phyloP scores from a whole-genome alignment of 2,888 invertebrate genomes.

The Scaptomyza cyrtandrae region DNA sequence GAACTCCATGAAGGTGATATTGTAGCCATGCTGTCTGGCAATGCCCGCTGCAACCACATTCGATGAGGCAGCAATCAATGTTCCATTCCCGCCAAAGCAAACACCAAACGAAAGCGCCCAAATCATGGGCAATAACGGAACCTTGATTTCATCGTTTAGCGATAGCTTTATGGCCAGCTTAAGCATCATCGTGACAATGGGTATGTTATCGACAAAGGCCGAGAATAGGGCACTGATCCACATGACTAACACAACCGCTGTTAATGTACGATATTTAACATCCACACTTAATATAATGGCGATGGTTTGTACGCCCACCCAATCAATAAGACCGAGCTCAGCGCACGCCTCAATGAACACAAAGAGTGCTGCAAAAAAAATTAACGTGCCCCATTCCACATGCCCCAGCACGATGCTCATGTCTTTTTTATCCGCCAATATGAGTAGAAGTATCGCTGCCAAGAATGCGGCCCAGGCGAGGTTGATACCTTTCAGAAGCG shows the following conservation, averaged over 20 bases:
- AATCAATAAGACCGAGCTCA: constrained; percentile 91
- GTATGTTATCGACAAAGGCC: constrained; percentile 96
- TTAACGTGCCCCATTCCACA: constrained; percentile 95
- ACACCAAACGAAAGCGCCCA: constrained; percentile 95
- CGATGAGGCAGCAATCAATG: constrained; percentile 94
- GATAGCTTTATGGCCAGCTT: constrained; percentile 89
- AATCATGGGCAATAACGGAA: constrained; percentile 92
- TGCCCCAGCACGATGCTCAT: constrained; percentile 91
- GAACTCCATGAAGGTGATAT: constrained; percentile 92
- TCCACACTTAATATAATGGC: constrained; percentile 87
- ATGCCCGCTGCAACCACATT: constrained; percentile 96
- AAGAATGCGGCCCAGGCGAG: constrained; percentile 94
- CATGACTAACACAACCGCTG: constrained; percentile 90
- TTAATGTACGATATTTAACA: constrained; percentile 87
- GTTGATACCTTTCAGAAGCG: constrained; percentile 88
- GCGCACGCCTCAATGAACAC: constrained; percentile 95
- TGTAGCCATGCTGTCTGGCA: constrained; percentile 95
- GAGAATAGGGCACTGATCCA: constrained; percentile 93
- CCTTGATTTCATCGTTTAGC: constrained; percentile 87
- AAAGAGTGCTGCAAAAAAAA: constrained; percentile 95
- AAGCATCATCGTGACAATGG: constrained; percentile 96
- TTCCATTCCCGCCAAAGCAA: constrained; percentile 96
- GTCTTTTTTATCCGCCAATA: constrained; percentile 91
- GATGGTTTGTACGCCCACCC: constrained; percentile 90
- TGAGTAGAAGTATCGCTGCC: constrained; percentile 91